Percentiles rank a stretch among this genome's conserved stretches.
phyloP scores from a whole-genome alignment of 1,140 invertebrate species.

The Solenopsis fugax region DNA sequence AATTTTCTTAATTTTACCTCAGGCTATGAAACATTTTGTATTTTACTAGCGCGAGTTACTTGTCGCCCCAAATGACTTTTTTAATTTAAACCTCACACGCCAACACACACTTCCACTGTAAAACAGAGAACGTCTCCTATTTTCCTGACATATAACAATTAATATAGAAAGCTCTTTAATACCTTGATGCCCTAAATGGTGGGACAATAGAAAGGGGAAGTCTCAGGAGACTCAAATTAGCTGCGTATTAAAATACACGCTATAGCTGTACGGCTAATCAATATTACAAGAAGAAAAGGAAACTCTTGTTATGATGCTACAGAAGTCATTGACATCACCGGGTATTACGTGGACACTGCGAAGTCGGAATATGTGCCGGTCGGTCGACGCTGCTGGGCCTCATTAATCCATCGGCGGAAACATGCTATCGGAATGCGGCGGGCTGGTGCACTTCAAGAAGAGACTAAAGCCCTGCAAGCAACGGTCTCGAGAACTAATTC shows the following conservation, averaged over 20 bases:
- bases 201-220: not conserved
- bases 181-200: not conserved
- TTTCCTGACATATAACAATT: not conserved
- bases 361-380: constrained; percentile 45
- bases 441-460: constrained; percentile 79
- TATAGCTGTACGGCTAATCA: not conserved
- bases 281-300: constrained; percentile 1
- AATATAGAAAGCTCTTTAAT: not conserved
- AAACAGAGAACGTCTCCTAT: not conserved
- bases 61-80: not conserved
- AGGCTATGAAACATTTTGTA: not conserved
- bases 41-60: not conserved
- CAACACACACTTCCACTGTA: not conserved
- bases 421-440: constrained; percentile 77
- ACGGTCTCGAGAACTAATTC: constrained; percentile 64
- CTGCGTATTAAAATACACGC: not conserved
- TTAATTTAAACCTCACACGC: not conserved
- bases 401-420: constrained; percentile 70
- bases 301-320: constrained; percentile 47
- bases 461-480: constrained; percentile 77
- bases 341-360: constrained; percentile 12
- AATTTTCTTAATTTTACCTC: not conserved
- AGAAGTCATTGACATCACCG: constrained; percentile 22
- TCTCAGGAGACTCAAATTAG: not conserved
- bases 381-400: constrained; percentile 70